Evolutionary conservation across 2,113 vertebrate species (phyloP).

Genomic region (Suncus etruscus): DNA sequence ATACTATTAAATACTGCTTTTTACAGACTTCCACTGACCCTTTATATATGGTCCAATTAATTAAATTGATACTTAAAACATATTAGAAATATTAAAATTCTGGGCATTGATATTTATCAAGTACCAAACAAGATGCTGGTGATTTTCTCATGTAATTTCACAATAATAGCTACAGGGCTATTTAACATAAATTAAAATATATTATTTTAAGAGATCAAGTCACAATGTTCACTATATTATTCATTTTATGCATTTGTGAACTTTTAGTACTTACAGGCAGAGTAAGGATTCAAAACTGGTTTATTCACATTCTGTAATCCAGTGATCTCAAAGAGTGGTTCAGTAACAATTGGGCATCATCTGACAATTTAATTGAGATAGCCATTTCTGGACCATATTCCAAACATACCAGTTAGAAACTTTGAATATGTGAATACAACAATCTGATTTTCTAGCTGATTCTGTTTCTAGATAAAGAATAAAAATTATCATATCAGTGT

Average conservation of each 20-base stretch:
- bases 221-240: too few relatives aligned
- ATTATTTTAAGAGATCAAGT: too few relatives aligned
- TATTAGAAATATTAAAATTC: neutral
- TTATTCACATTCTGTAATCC: neutral
- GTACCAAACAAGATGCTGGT: neutral
- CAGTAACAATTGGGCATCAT: neutral
- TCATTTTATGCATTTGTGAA: too few relatives aligned
- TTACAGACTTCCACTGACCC: neutral
- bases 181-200: neutral
- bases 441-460: neutral
- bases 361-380: constrained; percentile 32
- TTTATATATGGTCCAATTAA: constrained; percentile 47
- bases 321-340: neutral
- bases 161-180: neutral
- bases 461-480: neutral
- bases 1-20: neutral
- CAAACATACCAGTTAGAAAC: neutral
- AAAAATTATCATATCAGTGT: neutral
- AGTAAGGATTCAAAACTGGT: neutral
- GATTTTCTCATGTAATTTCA: constrained; percentile 32
- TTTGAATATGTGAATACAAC: neutral
- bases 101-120: constrained; percentile 14
- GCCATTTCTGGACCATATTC: neutral
- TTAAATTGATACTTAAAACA: neutral
- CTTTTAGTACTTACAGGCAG: neutral